phyloP scores from a whole-genome alignment of 2,113 vertebrate genomes.

The Mus musculus region GRCm39 chr7:115520501-115521000 shows the following conservation, averaged over 20 bases:
- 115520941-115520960: slow-evolving; percentile 58
- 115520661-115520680: slow-evolving; percentile 40
- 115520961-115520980: slow-evolving; percentile 53
- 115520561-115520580: slow-evolving; percentile 30
- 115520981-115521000: slow-evolving; percentile 4
- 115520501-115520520: slow-evolving; percentile 22
- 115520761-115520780: slow-evolving; percentile 11
- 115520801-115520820: slow-evolving; percentile 38
- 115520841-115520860: slow-evolving; percentile 50
- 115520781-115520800: slow-evolving; percentile 35
- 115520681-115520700: slow-evolving; percentile 12
- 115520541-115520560: slow-evolving; percentile 21
- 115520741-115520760: slow-evolving; percentile 38
- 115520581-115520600: slow-evolving; percentile 41
- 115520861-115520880: slow-evolving; percentile 16
- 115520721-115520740: not conserved
- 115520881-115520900: slow-evolving; percentile 59
- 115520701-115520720: not conserved
- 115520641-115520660: slow-evolving; percentile 48
- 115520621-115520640: slow-evolving; percentile 11
- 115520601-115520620: slow-evolving; percentile 26
- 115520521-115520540: slow-evolving; percentile 55
- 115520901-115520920: slow-evolving; percentile 52
- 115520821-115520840: slow-evolving; percentile 12
- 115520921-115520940: slow-evolving; percentile 52